Conservation (phyloP, 2,113 vertebrate genomes). For the Centropus bengalensis region DNA sequence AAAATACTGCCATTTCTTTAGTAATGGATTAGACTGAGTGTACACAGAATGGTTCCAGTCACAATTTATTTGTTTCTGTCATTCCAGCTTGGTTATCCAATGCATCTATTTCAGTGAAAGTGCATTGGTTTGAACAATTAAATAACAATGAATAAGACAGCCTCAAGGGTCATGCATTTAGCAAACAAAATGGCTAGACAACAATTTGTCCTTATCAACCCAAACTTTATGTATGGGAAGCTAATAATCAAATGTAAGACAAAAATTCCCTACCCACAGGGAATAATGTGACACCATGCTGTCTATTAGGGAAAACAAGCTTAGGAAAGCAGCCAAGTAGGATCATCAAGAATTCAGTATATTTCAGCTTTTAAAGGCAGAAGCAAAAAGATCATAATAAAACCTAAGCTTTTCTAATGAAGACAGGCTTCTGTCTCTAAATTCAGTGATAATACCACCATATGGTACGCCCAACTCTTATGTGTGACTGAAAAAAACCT, state of each 20-base stretch:
- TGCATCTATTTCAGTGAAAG: constrained; percentile 45
- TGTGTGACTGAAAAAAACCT: background rate
- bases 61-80: constrained; percentile 48
- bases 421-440: background rate
- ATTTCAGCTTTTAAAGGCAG: background rate
- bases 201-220: constrained; percentile 37
- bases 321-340: background rate
- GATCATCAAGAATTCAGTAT: background rate
- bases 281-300: background rate
- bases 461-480: background rate
- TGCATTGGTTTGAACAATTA: constrained; percentile 44
- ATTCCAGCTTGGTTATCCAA: constrained; percentile 22
- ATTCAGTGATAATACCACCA: background rate
- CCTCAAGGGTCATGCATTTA: constrained; percentile 32
- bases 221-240: background rate
- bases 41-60: constrained; percentile 22
- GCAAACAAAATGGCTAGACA: constrained; percentile 24
- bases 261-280: background rate
- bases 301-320: background rate
- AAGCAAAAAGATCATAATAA: background rate
- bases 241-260: background rate
- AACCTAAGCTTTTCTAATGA: background rate
- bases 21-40: constrained; percentile 13
- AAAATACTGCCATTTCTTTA: constrained; percentile 55
- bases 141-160: constrained; percentile 46